Base-by-base conservation (phyloP, 2,113 vertebrate species). In the Castor canadensis region DNA sequence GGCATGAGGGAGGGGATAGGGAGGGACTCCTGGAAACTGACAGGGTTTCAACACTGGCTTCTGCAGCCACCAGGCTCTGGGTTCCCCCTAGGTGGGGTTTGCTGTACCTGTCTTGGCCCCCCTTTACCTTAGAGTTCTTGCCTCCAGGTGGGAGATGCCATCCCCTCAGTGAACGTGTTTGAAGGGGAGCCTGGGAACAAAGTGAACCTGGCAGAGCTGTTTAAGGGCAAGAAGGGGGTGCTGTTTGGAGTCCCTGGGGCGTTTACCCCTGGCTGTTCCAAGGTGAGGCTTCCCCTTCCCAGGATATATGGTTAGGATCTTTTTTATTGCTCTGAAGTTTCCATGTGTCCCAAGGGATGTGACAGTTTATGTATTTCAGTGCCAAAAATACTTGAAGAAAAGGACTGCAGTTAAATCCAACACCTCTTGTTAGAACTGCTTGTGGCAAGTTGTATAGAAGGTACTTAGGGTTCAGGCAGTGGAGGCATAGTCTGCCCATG, bases 161-260 rank as follows among this genome's bases (percentile, higher is more conserved):
- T 99, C 52, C 99, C 99, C 0, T 96, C 98, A 0, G 98, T 99
- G 93, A 98, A 98, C 76, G 99, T 99, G 24, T 99, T 99, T 11
- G 99, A 99, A 92, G 98, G 98, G 12, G 98, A 99, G 20, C 99
- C 99, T 3, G 98, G 98, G 4, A 99, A 98, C 43, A 99, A 98
- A 92, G 98, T 99, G 92, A 96, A 98, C 10, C 98, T 99, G 98
- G 98, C 98, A 9, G 97, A 99, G 32, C 98, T 99, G 87, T 99
- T 99, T 89, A 98, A 98, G 86, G 98, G 98, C 58, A 99, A 99
- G 97, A 99, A 99, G 76, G 99, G 99, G 1, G 94, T 99, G 45
- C 98, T 99, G 49, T 99, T 99, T 69, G 99, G 98, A 35, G 99
- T 99, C 64, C 99, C 99, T 1, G 99, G 99, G n/a, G 99, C 99